Conservation (phyloP, 1,140 invertebrate genomes). For the Drosophila arawakana region DNA sequence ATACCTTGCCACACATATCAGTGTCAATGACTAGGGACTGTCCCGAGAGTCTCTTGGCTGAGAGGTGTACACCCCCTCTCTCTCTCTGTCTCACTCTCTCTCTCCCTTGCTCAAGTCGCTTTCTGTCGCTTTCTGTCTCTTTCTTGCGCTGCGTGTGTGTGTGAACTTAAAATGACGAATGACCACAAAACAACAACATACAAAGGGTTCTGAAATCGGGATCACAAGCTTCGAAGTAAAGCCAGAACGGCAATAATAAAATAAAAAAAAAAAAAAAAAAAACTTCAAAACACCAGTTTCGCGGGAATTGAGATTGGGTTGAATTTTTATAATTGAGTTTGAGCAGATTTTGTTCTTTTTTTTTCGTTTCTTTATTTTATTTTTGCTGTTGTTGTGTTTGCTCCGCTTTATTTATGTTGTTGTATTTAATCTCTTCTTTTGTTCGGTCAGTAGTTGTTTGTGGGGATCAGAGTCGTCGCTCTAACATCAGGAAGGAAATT, state of each 20-base stretch:
- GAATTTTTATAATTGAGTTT: slow-evolving; percentile 79
- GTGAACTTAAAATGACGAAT: slow-evolving; percentile 75
- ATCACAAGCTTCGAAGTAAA: slow-evolving; percentile 53
- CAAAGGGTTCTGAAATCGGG: slow-evolving; percentile 66
- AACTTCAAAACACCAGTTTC: slow-evolving; percentile 50
- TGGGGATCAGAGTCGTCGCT: slow-evolving; percentile 12
- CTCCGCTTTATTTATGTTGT: slow-evolving; percentile 16
- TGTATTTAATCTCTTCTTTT: slow-evolving; percentile 47
- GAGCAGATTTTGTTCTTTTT: slow-evolving; percentile 62
- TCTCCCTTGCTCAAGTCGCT: neutral
- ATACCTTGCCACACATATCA: slow-evolving; percentile 78
- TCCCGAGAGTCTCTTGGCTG: slow-evolving; percentile 4
- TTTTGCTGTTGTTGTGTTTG: slow-evolving; percentile 15
- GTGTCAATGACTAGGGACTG: slow-evolving; percentile 62
- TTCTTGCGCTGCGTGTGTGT: slow-evolving; percentile 32
- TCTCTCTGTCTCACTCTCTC: neutral
- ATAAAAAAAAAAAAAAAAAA: slow-evolving; percentile 14
- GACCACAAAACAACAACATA: slow-evolving; percentile 66
- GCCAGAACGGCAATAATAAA: slow-evolving; percentile 73
- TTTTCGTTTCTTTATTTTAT: slow-evolving; percentile 38
- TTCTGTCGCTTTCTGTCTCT: neutral
- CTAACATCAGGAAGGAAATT: slow-evolving; percentile 41
- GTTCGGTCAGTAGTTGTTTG: slow-evolving; percentile 22
- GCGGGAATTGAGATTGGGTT: slow-evolving; percentile 73
- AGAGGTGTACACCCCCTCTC: neutral